Percentiles rank a stretch among this genome's conserved stretches.
phyloP scores from a whole-genome alignment of 2,797 vertebrate genomes.

The Miichthys miiuy region DNA sequence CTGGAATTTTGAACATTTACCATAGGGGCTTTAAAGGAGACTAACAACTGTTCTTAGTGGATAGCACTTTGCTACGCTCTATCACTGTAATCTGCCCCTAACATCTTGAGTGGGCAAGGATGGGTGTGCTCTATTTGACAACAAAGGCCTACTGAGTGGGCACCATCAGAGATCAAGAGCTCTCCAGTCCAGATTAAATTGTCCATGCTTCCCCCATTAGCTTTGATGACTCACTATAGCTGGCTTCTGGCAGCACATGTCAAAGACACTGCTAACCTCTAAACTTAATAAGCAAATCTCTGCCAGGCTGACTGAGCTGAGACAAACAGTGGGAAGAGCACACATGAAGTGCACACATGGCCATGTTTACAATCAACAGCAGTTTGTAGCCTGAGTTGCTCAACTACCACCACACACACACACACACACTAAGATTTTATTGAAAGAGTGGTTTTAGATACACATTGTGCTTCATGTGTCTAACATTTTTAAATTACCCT shows the following conservation, averaged over 20 bases:
- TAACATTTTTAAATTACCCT: background rate
- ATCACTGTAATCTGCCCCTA: constrained; percentile 63
- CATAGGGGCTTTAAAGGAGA: constrained; percentile 25
- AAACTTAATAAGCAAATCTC: constrained; percentile 80
- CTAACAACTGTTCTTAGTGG: constrained; percentile 33
- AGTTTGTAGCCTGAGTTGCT: constrained; percentile 41
- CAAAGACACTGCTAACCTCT: constrained; percentile 81
- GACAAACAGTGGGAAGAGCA: constrained; percentile 48
- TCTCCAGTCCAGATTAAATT: constrained; percentile 84
- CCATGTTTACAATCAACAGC: constrained; percentile 54
- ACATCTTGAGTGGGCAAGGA: constrained; percentile 71
- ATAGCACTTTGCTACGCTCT: constrained; percentile 24
- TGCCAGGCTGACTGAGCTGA: constrained; percentile 60
- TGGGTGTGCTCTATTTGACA: constrained; percentile 81
- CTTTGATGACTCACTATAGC: constrained; percentile 81
- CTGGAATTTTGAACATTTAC: constrained; percentile 17
- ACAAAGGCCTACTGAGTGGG: constrained; percentile 79
- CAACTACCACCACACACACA: constrained; percentile 5
- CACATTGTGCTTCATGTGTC: background rate
- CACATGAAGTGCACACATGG: constrained; percentile 50
- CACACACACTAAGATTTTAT: background rate
- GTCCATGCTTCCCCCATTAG: constrained; percentile 81
- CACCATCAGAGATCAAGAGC: constrained; percentile 81
- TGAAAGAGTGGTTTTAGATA: constrained; percentile 19
- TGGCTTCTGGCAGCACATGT: constrained; percentile 77